These are phyloP conservation scores for Alauda arvensis DNA, from an alignment of 2,797 vertebrate genomes.

Conservation along the genomic window DNA sequence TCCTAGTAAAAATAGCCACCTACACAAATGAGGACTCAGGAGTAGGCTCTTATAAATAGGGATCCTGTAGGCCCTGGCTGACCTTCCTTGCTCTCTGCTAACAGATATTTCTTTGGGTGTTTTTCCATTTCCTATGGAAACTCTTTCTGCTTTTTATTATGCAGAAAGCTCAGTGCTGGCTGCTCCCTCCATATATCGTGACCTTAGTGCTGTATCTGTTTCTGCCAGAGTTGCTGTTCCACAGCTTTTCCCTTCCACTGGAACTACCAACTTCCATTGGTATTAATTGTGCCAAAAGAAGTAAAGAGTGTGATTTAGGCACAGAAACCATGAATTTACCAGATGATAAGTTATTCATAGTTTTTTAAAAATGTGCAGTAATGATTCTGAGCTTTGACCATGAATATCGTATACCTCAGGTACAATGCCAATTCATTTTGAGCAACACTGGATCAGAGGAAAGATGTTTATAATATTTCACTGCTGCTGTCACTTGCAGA, in stretches of 20 bases:
- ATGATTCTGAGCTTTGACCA: background rate
- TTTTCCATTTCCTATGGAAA: background rate
- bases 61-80: background rate
- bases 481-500: background rate
- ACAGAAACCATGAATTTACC: background rate
- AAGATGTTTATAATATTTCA: background rate
- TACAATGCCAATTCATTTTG: background rate
- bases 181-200: background rate
- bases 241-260: background rate
- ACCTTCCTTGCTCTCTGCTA: background rate
- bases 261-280: background rate
- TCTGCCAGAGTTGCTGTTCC: background rate
- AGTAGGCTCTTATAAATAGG: background rate
- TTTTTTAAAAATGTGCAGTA: background rate
- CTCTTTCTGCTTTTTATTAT: background rate
- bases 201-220: background rate
- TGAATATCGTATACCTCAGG: background rate
- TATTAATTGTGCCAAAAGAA: background rate
- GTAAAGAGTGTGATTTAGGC: background rate
- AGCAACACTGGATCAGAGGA: background rate
- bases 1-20: background rate
- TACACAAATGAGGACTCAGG: background rate
- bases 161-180: background rate
- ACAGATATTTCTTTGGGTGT: background rate
- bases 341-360: background rate